These are phyloP conservation scores for Gastracanthus pulcherrimus DNA, from an alignment of 2,888 invertebrate genomes.

Conservation along the genomic window DNA sequence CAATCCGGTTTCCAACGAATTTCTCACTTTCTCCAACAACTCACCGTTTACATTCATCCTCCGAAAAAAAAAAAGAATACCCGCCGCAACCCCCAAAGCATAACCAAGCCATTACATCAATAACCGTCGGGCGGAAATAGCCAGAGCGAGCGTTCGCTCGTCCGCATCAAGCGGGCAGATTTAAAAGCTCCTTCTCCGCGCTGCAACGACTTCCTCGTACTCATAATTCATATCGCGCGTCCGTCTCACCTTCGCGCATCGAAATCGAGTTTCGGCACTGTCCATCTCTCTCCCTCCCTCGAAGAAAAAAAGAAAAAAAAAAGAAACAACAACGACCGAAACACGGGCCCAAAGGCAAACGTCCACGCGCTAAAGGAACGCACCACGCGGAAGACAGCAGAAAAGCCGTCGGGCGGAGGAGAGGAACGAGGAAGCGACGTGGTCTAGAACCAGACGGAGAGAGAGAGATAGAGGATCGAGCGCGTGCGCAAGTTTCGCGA, in stretches of 20 bases:
- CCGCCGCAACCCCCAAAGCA: neutral
- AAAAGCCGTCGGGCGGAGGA: slow-evolving; percentile 20
- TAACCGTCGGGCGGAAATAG: slow-evolving; percentile 15
- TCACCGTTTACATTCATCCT: neutral
- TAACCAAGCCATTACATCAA: neutral
- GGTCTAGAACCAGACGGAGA: neutral
- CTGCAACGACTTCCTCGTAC: slow-evolving; percentile 31
- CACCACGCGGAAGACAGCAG: slow-evolving; percentile 6
- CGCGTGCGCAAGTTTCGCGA: neutral
- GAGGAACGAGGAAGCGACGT: slow-evolving; percentile 6
- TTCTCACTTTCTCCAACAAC: too few species aligned
- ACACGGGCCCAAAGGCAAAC: slow-evolving; percentile 5
- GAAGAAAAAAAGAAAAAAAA: neutral
- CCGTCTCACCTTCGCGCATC: neutral
- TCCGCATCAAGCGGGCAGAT: neutral
- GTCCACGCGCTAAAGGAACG: too few species aligned
- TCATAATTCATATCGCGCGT: neutral
- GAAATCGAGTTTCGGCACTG: slow-evolving; percentile 18
- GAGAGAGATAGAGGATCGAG: neutral
- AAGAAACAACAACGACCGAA: neutral
- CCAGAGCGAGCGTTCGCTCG: neutral
- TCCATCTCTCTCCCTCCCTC: neutral
- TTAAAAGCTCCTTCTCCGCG: slow-evolving; percentile 34
- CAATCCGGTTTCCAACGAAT: too few species aligned
- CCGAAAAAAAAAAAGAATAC: neutral